Conservation (phyloP, 2,113 vertebrate species). For the Osmerus eperlanus region DNA sequence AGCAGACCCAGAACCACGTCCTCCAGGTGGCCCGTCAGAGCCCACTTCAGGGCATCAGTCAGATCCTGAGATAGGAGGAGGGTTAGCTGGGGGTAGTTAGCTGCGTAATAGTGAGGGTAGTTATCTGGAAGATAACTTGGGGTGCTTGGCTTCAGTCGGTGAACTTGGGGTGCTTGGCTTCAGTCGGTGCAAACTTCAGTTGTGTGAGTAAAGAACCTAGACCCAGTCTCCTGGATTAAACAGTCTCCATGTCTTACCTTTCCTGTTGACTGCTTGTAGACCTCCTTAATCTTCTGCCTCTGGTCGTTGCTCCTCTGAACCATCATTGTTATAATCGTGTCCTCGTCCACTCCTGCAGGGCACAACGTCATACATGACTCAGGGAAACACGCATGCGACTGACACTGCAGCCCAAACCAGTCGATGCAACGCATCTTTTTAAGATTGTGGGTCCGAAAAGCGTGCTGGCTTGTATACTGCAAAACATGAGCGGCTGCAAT, state of each 20-base stretch:
- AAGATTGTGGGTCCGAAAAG: no score
- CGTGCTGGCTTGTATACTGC: no score
- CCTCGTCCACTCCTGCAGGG: conserved; percentile 82
- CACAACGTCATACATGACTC: no score
- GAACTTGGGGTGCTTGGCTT: no score
- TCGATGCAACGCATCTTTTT: no score
- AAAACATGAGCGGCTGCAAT: no score
- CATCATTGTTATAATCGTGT: conserved; percentile 80
- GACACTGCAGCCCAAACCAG: no score
- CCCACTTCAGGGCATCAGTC: conserved; percentile 74
- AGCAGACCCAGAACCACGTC: conserved; percentile 79
- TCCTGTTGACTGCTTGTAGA: conserved; percentile 78
- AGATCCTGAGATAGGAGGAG: conserved; percentile 68
- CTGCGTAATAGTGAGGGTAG: conserved; percentile 1
- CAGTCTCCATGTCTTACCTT: conserved; percentile 65
- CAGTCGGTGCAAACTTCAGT: no score
- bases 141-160: no score
- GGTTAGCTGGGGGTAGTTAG: neutral
- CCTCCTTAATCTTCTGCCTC: conserved; percentile 84
- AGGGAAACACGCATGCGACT: neutral
- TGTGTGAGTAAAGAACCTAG: no score
- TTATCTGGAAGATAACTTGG: no score
- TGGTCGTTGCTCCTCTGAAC: conserved; percentile 84
- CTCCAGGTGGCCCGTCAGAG: conserved; percentile 57
- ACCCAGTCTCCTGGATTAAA: neutral